A percentile compares a stretch with the other conserved stretches of the same genome.
phyloP scores from a whole-genome alignment of 2,113 vertebrate species.

The Oreochromis niloticus region DNA sequence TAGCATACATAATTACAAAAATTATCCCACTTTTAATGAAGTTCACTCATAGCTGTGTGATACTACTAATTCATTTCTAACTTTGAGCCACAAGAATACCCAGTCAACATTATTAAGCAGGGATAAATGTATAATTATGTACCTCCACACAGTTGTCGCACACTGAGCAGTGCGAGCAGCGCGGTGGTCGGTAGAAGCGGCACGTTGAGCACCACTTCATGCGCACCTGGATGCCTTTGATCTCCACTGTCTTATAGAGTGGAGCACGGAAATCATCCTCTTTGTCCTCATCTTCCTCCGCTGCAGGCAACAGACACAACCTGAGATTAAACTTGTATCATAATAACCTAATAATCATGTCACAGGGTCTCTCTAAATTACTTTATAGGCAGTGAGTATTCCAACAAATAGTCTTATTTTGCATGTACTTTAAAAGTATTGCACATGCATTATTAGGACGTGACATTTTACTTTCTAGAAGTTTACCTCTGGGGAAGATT shows the following conservation, averaged over 20 bases:
- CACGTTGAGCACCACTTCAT: conserved; percentile 99
- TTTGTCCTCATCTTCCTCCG: conserved; percentile 97
- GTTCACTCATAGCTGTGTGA: neutral
- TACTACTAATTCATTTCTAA: neutral
- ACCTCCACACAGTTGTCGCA: conserved; percentile 99
- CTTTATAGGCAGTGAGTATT: neutral
- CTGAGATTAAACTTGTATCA: neutral
- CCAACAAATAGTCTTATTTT: neutral
- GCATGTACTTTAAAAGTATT: neutral
- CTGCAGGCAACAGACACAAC: conserved; percentile 58
- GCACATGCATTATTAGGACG: neutral
- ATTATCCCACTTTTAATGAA: neutral
- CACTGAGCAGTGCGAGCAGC: conserved; percentile 96
- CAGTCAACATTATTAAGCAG: neutral
- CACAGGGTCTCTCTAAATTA: neutral
- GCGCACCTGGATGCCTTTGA: conserved; percentile 94
- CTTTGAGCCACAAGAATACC: neutral
- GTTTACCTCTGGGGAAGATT: conserved; percentile 91
- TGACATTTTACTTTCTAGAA: neutral
- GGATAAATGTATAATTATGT: conserved; percentile 6
- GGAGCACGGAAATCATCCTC: conserved; percentile 97
- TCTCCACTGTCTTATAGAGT: conserved; percentile 96
- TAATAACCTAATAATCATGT: neutral
- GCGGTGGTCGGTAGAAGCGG: conserved; percentile 93
- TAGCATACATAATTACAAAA: neutral